Conservation (phyloP, 2,797 vertebrate genomes). For the Eurystomus glaucurus region DNA sequence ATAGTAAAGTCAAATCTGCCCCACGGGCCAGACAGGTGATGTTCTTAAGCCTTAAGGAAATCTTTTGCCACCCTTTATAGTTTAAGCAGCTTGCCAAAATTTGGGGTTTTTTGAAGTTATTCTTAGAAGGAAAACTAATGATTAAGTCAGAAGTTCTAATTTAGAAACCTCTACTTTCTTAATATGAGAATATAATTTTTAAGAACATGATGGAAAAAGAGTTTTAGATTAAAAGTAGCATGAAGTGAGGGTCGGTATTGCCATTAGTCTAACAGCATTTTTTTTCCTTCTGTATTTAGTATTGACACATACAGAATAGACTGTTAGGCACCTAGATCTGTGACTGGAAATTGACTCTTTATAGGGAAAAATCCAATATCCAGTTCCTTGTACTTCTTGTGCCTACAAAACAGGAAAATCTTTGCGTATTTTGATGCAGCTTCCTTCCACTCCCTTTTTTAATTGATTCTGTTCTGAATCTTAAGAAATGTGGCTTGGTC, state of each 20-base stretch:
- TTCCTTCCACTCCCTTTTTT: background rate
- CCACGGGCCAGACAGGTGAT: background rate
- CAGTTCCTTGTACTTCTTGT: constrained; percentile 51
- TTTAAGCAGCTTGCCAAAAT: background rate
- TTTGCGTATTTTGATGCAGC: background rate
- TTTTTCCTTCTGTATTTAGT: background rate
- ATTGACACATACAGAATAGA: background rate
- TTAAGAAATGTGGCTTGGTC: constrained; percentile 11
- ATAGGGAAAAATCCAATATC: constrained; percentile 46
- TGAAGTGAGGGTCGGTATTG: background rate
- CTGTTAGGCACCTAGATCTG: background rate
- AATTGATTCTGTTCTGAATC: background rate
- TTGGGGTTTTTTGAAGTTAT: background rate
- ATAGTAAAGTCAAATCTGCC: background rate
- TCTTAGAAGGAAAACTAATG: background rate
- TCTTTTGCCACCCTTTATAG: background rate
- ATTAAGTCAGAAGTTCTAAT: constrained; percentile 3
- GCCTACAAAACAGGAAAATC: constrained; percentile 55
- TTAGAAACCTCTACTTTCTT: constrained; percentile 38
- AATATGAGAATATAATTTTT: background rate
- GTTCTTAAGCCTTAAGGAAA: background rate
- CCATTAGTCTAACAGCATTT: background rate
- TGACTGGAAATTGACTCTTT: constrained; percentile 24
- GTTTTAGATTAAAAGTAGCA: background rate
- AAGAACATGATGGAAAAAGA: constrained; percentile 2